Evolutionary conservation across 2,797 vertebrate genomes (phyloP).

Genomic region (Sparidentex hasta): DNA sequence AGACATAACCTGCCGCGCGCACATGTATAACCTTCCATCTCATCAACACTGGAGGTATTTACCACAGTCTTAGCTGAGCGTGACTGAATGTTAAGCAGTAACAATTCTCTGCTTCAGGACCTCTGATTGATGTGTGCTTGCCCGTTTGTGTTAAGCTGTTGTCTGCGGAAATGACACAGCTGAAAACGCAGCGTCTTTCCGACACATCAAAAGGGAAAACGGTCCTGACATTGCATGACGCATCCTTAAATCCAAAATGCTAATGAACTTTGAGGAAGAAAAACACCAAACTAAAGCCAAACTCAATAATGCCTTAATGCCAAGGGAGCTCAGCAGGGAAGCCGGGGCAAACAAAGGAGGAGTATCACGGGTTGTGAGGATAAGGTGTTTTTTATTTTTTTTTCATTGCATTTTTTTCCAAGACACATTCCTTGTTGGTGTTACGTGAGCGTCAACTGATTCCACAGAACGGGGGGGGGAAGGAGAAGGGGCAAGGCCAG

Average conservation of each 20-base stretch:
- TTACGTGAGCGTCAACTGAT: slow-evolving; percentile 39
- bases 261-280: slow-evolving; percentile 55
- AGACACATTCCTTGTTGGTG: slow-evolving; percentile 50
- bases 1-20: slow-evolving; percentile 46
- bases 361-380: slow-evolving; percentile 48
- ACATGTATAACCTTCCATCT: slow-evolving; percentile 58
- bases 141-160: slow-evolving; percentile 85
- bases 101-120: slow-evolving; percentile 82
- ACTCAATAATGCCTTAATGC: slow-evolving; percentile 55
- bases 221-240: slow-evolving; percentile 65
- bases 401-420: slow-evolving; percentile 6
- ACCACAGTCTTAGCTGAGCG: slow-evolving; percentile 78
- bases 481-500: slow-evolving; percentile 21
- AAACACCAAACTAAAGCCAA: slow-evolving; percentile 48
- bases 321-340: slow-evolving; percentile 30
- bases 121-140: slow-evolving; percentile 86
- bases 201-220: slow-evolving; percentile 72
- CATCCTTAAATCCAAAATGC: slow-evolving; percentile 73
- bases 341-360: slow-evolving; percentile 46
- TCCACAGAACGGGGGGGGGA: slow-evolving; percentile 32
- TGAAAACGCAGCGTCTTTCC: slow-evolving; percentile 77
- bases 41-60: slow-evolving; percentile 77
- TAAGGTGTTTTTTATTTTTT: slow-evolving; percentile 29
- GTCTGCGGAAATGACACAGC: slow-evolving; percentile 85
- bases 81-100: slow-evolving; percentile 81